Evolutionary conservation across 2,888 invertebrate genomes (phyloP).

Genomic region (Mimumesa dahlbomi): DNA sequence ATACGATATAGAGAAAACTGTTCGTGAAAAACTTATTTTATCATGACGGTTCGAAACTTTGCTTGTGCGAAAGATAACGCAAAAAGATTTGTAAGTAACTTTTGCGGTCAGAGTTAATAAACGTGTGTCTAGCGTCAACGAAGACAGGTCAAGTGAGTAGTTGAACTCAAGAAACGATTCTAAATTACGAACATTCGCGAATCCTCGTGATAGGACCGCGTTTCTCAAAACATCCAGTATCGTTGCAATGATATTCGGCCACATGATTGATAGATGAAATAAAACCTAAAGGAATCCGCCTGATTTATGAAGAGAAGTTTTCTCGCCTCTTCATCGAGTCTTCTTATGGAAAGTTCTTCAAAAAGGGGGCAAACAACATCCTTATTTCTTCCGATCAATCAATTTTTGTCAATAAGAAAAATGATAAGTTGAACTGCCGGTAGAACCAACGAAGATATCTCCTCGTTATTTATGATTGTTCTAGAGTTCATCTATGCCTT

Average conservation of each 20-base stretch:
- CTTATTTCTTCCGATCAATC: no score
- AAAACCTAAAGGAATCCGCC: neutral
- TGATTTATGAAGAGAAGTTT: no score
- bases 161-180: slow-evolving; percentile 70
- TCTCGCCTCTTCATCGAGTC: no score
- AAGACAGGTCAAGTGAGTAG: slow-evolving; percentile 68
- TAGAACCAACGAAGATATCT: neutral
- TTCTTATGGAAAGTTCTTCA: no score
- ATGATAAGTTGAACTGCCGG: no score
- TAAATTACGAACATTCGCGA: slow-evolving; percentile 53
- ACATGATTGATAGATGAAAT: neutral
- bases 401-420: no score
- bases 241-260: neutral
- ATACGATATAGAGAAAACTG: no score
- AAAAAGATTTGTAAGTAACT: neutral
- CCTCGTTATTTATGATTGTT: neutral
- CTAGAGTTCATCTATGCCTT: no score
- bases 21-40: no score
- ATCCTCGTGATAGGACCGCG: slow-evolving; percentile 23
- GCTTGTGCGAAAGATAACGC: slow-evolving; percentile 3
- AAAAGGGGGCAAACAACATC: no score
- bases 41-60: slow-evolving; percentile 62
- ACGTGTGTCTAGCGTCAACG: slow-evolving; percentile 33
- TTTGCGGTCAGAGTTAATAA: slow-evolving; percentile 11
- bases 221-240: slow-evolving; percentile 10